Base-by-base conservation (phyloP, 1,140 invertebrate genomes). In the Ceratoteleas bidentatus region DNA sequence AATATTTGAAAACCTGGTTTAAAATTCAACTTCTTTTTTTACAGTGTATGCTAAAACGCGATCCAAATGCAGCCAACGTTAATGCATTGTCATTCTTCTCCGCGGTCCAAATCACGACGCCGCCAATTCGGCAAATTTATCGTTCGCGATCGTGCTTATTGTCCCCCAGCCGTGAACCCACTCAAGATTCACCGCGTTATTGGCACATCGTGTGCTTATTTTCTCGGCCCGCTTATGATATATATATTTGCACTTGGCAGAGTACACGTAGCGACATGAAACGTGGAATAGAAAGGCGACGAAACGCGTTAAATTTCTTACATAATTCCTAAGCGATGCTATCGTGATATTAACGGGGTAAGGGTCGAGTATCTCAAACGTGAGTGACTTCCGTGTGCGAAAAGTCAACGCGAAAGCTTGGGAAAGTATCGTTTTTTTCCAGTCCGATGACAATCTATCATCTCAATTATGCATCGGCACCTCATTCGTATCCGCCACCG, bases 281-380 rank as follows among this genome's bases (percentile, higher is more conserved):
- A 58, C 62, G 56, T 62, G 74, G 74, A 84, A 84, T 84, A 84
- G 82, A 84, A 84, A 84, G 82, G 82, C 82, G 77, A 80, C 82
- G 77, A 81, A 84, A 84, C 73, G 77, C 82, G 77, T 80, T 84
- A 84, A 84, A 84, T 84, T 84, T 84, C 76, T 84, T 84, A 84
- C 82, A 80, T 84, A 84, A 84, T 84, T 80, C 74, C 57, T 78
- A 57, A 38, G 64, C 82, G 82, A 84, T 84, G 68, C 52, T 84
- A 84, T 84, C 82, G 62, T 73, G 77, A 81, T 81, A 84, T 84
- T 84, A 84, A 84, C 82, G 77, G 82, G 82, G 82, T 84, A 84
- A 78, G 82, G 77, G 76, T 84, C 82, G 77, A 84, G 76, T 83
- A 76, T 79, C 49, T 78, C 66, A 83, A 79, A 80, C 73, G 73